Conservation (phyloP, 1,140 invertebrate genomes). For the Adelges cooleyi region DNA sequence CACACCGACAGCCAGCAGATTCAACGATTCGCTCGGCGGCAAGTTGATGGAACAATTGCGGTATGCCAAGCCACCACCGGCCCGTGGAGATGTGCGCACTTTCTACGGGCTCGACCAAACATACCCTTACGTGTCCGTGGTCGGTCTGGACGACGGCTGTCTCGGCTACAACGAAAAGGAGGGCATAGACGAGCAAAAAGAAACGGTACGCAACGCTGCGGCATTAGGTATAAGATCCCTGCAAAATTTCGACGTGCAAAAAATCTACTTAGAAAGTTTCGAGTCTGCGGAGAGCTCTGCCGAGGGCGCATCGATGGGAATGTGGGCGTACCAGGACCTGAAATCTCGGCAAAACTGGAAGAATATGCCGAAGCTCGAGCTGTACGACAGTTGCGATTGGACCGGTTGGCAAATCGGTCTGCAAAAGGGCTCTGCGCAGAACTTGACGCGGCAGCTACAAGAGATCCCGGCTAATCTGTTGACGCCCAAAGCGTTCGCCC, state of each 20-base stretch:
- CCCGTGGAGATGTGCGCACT: constrained; percentile 47
- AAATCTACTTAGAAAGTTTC: constrained; percentile 56
- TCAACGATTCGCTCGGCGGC: constrained; percentile 24
- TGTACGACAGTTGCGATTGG: constrained; percentile 38
- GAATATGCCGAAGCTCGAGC: constrained; percentile 16
- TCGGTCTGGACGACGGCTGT: constrained; percentile 54
- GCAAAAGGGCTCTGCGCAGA: constrained; percentile 49
- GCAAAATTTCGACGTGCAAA: constrained; percentile 46
- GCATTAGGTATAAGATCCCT: constrained; percentile 52
- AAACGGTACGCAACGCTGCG: constrained; percentile 51
- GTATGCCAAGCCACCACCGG: constrained; percentile 33
- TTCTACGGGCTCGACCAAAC: constrained; percentile 51
- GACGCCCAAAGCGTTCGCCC: constrained; percentile 49
- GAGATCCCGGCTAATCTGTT: constrained; percentile 53
- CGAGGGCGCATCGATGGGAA: constrained; percentile 53
- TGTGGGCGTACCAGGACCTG: constrained; percentile 53
- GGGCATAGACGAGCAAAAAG: constrained; percentile 53
- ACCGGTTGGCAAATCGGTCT: constrained; percentile 46
- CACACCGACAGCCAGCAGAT: constrained; percentile 19
- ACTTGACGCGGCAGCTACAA: constrained; percentile 48
- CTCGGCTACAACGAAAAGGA: constrained; percentile 50
- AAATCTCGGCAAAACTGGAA: no score
- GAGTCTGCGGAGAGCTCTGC: constrained; percentile 60
- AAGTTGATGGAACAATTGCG: constrained; percentile 29
- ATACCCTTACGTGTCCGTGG: constrained; percentile 52